Base-by-base conservation (phyloP, 2,797 vertebrate genomes). In the Lutra lutra region DNA sequence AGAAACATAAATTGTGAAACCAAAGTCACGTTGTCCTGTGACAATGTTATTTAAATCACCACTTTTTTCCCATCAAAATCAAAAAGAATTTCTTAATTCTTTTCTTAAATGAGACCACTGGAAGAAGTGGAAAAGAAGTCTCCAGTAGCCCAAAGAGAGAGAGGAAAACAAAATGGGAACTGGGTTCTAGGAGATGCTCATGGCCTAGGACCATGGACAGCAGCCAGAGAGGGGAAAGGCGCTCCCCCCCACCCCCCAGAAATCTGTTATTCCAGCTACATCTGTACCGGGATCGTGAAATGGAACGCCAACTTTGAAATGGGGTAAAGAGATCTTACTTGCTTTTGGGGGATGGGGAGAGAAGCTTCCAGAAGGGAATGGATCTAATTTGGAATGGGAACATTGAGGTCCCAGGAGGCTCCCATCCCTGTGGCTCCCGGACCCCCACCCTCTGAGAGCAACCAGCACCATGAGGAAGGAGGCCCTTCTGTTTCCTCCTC, bases 161-260 rank as follows among this genome's bases (percentile, higher is more conserved):
- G 18, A 1, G 40, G 11, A 32, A 58, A 40, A 78, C 29, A 35
- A 68, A 68, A 68, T 68, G n/a, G 15, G 46, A 40, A 75, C 3
- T 25, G 56, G 68, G 58, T 79, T 48, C 90, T 29, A 25, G 43
- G 23, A 72, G 46, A 35, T 0, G 3, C 5, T 43, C 25, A 12
- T 1, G 9, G 23, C 7, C 18, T 51, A 96, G 96, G 78, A 97
- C 95, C 95, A 78, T 32, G 92, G 93, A 96, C 87, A 97, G 94
- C 93, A 48, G 86, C 92, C 83, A 77, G 58, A 0, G 64, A 40
- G 25, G 35, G n/a, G 32, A 1, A 20, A 2, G 0, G n/a, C 29
- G 23, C 75, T 82, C 56, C 43, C 43, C 79, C 73, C 58, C 38
- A n/a, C n/a, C 83, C 73, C 58, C 56, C n/a, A 75, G 88, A 93